Conservation (phyloP, 1,140 invertebrate genomes). For the Pachyrhynchus sulphureomaculatus region DNA sequence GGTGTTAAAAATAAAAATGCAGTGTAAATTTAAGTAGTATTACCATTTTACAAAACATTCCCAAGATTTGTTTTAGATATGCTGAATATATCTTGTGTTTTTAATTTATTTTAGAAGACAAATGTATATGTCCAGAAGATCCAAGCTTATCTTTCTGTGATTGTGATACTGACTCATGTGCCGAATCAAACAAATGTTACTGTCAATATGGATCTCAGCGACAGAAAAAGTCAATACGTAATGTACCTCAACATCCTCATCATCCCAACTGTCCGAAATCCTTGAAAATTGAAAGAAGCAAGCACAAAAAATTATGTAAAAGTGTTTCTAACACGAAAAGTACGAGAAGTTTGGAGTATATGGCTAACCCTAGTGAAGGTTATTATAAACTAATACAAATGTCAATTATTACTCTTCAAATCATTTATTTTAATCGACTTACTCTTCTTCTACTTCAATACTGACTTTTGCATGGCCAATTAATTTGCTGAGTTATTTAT, state of each 20-base stretch:
- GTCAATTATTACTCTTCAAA: no score
- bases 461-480: no score
- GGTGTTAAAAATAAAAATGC: no score
- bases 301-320: slow-evolving; percentile 48
- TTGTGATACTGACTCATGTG: slow-evolving; percentile 83
- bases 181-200: slow-evolving; percentile 87
- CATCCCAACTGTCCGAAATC: slow-evolving; percentile 54
- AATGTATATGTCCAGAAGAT: slow-evolving; percentile 67
- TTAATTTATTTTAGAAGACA: slow-evolving; percentile 52
- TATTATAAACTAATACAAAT: no score
- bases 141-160: slow-evolving; percentile 59
- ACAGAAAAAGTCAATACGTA: slow-evolving; percentile 45
- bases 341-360: slow-evolving; percentile 61
- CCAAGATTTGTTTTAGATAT: no score
- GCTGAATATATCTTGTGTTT: no score
- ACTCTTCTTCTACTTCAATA: no score
- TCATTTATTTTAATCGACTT: no score
- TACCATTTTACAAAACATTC: no score
- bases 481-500: no score
- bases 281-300: slow-evolving; percentile 50
- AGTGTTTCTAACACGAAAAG: slow-evolving; percentile 52
- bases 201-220: slow-evolving; percentile 60
- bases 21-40: no score
- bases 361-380: slow-evolving; percentile 50
- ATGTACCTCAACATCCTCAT: background rate